Evolutionary conservation across 2,113 vertebrate species (phyloP).

Genomic region (Archilochus colubris): DNA sequence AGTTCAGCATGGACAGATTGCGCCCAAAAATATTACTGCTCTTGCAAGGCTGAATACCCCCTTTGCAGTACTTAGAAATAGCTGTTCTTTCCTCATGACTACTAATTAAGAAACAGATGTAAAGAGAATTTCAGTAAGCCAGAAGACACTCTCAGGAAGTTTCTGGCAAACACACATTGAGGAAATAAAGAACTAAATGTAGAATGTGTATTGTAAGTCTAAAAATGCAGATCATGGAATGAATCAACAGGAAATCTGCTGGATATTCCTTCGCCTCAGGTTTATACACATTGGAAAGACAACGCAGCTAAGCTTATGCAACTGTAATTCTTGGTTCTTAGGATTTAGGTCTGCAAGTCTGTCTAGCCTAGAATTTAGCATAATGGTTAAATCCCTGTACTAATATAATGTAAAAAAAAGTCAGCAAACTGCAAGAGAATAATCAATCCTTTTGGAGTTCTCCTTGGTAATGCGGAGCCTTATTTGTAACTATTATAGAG

Average conservation of each 20-base stretch:
- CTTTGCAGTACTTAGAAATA: neutral
- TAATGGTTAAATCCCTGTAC: neutral
- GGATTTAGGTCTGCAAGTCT: neutral
- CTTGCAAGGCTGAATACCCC: slow-evolving; percentile 2
- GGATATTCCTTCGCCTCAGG: neutral
- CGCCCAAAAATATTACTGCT: slow-evolving; percentile 21
- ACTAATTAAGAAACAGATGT: slow-evolving; percentile 51
- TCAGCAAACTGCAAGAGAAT: neutral
- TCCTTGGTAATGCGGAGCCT: neutral
- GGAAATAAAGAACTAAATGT: neutral
- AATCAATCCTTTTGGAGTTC: neutral
- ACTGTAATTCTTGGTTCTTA: neutral
- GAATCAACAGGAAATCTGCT: neutral
- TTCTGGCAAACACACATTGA: neutral
- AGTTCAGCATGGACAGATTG: slow-evolving; percentile 34
- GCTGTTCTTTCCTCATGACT: slow-evolving; percentile 4
- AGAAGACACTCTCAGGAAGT: neutral
- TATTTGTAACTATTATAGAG: neutral
- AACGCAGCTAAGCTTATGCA: neutral
- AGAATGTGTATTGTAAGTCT: neutral
- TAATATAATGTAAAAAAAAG: neutral
- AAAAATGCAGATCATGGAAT: neutral
- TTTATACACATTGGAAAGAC: neutral
- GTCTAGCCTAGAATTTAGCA: neutral
- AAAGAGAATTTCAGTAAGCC: slow-evolving; percentile 21